Conservation (phyloP, 2,797 vertebrate genomes). For the Phataginus tricuspis region DNA sequence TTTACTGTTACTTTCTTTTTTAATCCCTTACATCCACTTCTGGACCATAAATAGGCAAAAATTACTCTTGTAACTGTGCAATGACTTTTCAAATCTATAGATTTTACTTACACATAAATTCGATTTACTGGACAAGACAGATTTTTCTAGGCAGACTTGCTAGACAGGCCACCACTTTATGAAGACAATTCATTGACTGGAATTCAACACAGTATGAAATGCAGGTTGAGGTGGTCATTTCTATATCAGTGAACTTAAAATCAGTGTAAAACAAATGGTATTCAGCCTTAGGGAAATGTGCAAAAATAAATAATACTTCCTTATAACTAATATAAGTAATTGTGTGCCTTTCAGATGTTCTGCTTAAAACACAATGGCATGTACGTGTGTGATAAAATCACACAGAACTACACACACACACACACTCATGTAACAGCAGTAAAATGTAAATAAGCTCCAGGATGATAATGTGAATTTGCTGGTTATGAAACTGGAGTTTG, state of each 20-base stretch:
- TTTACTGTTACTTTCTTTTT: too few species aligned
- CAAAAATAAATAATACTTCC: neutral
- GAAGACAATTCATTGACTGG: neutral
- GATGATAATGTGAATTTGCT: rapidly evolving
- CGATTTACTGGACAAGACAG: neutral
- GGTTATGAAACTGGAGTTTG: neutral
- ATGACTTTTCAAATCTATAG: neutral
- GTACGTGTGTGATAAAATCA: rapidly evolving
- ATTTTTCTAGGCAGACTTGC: neutral
- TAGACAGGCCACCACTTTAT: rapidly evolving
- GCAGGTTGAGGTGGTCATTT: rapidly evolving
- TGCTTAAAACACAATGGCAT: neutral
- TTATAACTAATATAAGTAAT: neutral
- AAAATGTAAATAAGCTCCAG: rapidly evolving
- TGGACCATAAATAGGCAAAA: too few species aligned
- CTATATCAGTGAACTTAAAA: neutral
- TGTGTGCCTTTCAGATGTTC: neutral
- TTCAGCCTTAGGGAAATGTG: neutral
- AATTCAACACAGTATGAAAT: neutral
- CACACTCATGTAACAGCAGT: rapidly evolving
- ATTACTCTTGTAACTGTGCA: neutral
- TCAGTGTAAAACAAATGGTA: neutral
- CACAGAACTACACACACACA: rapidly evolving
- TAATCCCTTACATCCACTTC: neutral
- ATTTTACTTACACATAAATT: neutral